phyloP scores from a whole-genome alignment of 2,797 vertebrate species.

The Molossus alvarezi region DNA sequence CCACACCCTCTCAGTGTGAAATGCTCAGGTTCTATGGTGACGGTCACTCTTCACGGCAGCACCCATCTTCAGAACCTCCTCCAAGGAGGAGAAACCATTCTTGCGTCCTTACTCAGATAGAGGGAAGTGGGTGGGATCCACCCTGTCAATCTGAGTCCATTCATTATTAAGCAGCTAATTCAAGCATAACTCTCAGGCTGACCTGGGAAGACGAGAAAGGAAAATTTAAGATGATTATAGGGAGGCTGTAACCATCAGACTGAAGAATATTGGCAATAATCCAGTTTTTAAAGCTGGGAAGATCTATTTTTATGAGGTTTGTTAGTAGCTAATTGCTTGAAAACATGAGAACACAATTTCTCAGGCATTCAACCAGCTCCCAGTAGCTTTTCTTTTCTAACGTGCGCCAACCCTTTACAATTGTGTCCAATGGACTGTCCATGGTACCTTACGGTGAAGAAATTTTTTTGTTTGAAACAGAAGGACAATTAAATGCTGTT shows the following conservation, averaged over 20 bases:
- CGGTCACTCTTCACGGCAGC: not conserved
- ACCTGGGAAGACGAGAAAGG: constrained; percentile 7
- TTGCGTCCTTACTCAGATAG: not conserved
- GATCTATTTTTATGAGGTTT: constrained; percentile 63
- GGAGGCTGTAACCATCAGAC: not conserved
- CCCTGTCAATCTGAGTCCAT: not conserved
- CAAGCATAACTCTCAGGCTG: not conserved
- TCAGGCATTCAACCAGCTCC: constrained; percentile 21
- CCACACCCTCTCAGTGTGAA: not conserved
- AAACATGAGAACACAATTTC: constrained; percentile 56
- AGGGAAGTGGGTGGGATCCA: not conserved
- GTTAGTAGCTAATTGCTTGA: constrained; percentile 47
- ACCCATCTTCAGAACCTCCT: not conserved
- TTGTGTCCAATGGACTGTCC: not conserved
- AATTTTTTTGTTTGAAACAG: constrained; percentile 48
- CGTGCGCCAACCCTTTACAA: not conserved
- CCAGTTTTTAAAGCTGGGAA: constrained; percentile 63
- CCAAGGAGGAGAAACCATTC: not conserved
- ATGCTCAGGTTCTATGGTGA: not conserved
- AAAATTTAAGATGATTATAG: constrained; percentile 32
- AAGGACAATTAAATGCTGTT: constrained; percentile 1
- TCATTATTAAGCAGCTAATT: constrained; percentile 25
- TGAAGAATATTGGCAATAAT: constrained; percentile 64
- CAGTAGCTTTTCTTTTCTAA: constrained; percentile 47
- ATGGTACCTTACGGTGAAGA: not conserved